Percentiles rank a stretch among this genome's conserved stretches.
Conservation (phyloP, 2,113 vertebrate species). For the Riparia riparia region DNA sequence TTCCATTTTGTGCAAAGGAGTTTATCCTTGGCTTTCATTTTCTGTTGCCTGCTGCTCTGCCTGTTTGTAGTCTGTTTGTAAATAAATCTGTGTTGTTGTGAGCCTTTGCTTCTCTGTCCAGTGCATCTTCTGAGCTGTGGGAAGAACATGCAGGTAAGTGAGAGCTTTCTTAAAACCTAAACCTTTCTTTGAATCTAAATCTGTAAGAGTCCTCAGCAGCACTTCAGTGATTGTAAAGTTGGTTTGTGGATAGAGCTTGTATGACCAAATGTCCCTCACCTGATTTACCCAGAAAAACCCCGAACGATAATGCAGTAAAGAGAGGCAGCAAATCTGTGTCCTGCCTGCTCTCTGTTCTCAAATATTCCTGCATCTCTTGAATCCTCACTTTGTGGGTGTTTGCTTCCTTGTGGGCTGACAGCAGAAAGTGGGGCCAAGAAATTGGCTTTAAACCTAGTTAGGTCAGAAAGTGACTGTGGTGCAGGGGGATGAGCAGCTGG, state of each 20-base stretch:
- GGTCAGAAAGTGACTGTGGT: background rate
- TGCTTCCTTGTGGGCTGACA: background rate
- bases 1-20: background rate
- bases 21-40: background rate
- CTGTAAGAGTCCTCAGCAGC: background rate
- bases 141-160: background rate
- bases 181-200: background rate
- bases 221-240: background rate
- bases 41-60: background rate
- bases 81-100: constrained; percentile 9
- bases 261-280: background rate
- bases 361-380: background rate
- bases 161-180: background rate
- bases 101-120: background rate
- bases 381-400: background rate
- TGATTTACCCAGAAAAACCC: background rate
- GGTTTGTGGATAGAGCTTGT: background rate
- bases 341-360: background rate
- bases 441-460: background rate
- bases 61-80: background rate
- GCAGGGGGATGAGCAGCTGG: background rate
- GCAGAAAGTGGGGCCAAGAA: background rate
- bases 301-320: background rate
- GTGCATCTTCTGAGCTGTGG: background rate
- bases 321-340: background rate